Base-by-base conservation (phyloP, 2,888 invertebrate genomes). In the Junonia oenone region DNA sequence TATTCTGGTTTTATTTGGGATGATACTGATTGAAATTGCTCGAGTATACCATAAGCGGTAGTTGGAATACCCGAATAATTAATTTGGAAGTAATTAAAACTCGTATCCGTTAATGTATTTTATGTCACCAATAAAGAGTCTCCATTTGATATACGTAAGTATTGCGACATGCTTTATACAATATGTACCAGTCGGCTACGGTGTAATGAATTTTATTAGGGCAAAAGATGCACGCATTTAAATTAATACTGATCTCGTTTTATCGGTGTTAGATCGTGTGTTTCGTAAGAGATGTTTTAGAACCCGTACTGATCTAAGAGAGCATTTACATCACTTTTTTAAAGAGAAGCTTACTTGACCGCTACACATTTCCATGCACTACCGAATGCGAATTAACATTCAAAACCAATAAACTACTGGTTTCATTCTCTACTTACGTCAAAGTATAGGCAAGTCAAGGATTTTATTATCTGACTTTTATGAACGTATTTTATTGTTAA, bases 381-480 rank as follows among this genome's bases (percentile, higher is more conserved):
- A 31, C 35, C 51, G 52, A 50, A 61, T 40, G 50, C 46, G 53
- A 53, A 61, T 63, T 61, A 61, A 51, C 61, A 63, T 63, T 56
- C 59, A 50, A 59, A 63, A 51, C 40, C 48, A 54, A 59, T 61
- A 60, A 60, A 63, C 55, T 59, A 50, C 61, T 58, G 57, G 52
- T 61, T 61, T 61, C 46, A 59, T 63, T 53, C 46, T 51, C 50
- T 45, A 46, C 53, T 56, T 50, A 55, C 51, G 58, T 56, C 45
- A 52, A 62, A 57, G 57, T 57, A 58, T 49, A 57, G 40, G 51
- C 56, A 45, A 55, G 38, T 56, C 51, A 48, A 56, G 61, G 57
- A 58, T 56, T 61, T 59, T 61, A 59, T 61, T 55, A 52, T 58
- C 56, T 58, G 58, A 55, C 59, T 56, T 61, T 64, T 63, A 58